Evolutionary conservation across 2,888 invertebrate species (phyloP), one percentile per base, ranked within the genome.

Genomic region (Hypselothyrea guttata): DNA sequence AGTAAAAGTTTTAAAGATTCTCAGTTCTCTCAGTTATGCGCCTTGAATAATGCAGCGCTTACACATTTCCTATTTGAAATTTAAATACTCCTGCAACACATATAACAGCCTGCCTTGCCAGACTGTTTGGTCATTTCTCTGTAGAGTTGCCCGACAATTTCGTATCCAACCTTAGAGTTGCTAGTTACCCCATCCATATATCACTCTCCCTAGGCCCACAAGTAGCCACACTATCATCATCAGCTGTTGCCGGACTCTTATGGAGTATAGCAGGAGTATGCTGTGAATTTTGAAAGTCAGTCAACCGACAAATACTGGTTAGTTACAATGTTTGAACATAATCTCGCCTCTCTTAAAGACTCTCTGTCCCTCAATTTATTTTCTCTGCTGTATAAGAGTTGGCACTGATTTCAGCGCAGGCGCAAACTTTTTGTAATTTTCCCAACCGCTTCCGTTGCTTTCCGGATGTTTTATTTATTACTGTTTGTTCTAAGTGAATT

Each of bases 401-500:
- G 22, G 2, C 22, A 5, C 7, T 18, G 5, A 4, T 28, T 12
- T 35, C 31, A 13, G 28, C 84, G 85, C 84, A 48, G 56, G 78
- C 78, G 77, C 62, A 40, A 18, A 5, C 8, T 35, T 7, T 2
- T 4, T 40, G 30, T n/a, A 22, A 41, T 41, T 22, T 22, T 5
- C 22, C 35, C 12, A 31, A 33, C 27, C 38, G 62, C 56, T 48
- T 48, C 57, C 54, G 60, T 46, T 44, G 48, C 13, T 47, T 22
- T 16, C 45, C 37, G 38, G 40, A 65, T 59, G 60, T 53, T 82
- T 71, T 65, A 66, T 66, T 84, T 75, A 66, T 76, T 69, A 55
- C 63, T 64, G 52, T 76, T 72, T 72, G 44, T 71, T 51, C 40
- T 46, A 62, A 62, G 55, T 52, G 54, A 72, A 72, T 84, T 79